Conservation (phyloP, 2,113 vertebrate genomes). For the Tor tambroides region DNA sequence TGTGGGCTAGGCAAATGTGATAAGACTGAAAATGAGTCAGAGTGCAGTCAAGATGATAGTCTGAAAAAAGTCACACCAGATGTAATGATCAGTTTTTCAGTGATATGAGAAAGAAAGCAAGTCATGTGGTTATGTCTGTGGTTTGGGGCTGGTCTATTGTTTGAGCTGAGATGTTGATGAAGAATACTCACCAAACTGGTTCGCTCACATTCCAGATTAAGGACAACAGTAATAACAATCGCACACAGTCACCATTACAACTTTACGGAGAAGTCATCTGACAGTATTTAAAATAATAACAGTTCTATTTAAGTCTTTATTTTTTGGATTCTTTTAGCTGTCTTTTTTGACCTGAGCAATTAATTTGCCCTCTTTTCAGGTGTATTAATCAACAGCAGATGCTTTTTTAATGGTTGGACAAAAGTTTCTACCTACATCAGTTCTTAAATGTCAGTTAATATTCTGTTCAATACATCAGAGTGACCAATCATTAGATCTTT, state of each 20-base stretch:
- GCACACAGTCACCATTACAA: neutral
- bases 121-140: neutral
- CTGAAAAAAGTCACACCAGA: neutral
- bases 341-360: neutral
- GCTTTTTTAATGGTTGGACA: neutral
- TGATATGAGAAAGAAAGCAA: neutral
- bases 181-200: conserved; percentile 52
- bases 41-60: neutral
- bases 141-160: neutral
- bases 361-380: neutral
- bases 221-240: conserved; percentile 23
- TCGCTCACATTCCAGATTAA: conserved; percentile 67
- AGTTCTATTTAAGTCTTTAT: neutral
- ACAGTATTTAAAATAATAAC: neutral
- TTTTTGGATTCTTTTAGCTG: neutral
- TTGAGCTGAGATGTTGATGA: conserved; percentile 10
- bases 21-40: neutral
- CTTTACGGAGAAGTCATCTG: neutral
- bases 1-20: neutral
- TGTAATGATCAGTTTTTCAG: neutral
- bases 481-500: neutral
- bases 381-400: neutral
- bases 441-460: neutral
- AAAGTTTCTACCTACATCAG: neutral
- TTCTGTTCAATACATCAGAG: neutral